A percentile compares a stretch with the other conserved stretches of the same genome.
Conservation (phyloP, 2,888 invertebrate genomes). For the Cantharis lateralis region DNA sequence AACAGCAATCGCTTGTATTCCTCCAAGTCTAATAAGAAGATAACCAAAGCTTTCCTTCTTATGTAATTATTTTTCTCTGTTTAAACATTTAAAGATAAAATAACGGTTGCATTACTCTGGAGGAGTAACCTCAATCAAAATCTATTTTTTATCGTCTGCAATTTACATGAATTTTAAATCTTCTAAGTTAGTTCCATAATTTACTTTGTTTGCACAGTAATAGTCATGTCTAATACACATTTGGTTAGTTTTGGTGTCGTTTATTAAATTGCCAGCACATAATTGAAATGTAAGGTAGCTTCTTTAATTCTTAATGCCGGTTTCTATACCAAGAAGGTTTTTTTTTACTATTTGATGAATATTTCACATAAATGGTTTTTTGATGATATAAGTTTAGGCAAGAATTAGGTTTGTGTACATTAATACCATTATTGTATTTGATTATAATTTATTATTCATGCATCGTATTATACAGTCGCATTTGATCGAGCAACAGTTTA, state of each 20-base stretch:
- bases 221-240: not conserved
- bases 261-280: not conserved
- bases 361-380: not conserved
- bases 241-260: not conserved
- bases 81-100: no score
- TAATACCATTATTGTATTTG: not conserved
- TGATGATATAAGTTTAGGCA: not conserved
- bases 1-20: not conserved
- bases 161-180: no score
- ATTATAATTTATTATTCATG: not conserved
- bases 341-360: not conserved
- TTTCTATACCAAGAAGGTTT: not conserved
- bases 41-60: not conserved
- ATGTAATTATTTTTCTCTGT: no score
- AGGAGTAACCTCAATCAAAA: no score
- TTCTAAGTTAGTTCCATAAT: not conserved
- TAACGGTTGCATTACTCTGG: no score
- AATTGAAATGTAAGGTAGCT: not conserved
- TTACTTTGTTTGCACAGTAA: not conserved
- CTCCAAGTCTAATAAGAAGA: not conserved
- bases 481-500: not conserved
- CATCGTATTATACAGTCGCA: not conserved
- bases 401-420: not conserved
- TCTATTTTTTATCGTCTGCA: no score
- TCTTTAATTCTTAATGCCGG: not conserved